These are phyloP conservation scores for Dolichallabes microphthalmus DNA, from an alignment of 2,113 vertebrate species.

Conservation along the genomic window DNA sequence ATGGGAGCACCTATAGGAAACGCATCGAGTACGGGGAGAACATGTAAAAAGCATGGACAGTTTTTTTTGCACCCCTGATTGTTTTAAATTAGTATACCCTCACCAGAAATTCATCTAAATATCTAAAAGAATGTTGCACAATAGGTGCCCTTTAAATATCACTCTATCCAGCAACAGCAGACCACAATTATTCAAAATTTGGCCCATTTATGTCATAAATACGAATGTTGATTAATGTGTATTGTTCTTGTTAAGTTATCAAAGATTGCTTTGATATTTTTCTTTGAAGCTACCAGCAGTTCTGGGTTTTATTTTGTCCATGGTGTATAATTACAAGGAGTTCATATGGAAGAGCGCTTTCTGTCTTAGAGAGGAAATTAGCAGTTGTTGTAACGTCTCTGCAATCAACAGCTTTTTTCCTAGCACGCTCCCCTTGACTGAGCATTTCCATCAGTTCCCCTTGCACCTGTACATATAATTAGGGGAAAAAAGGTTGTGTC, in stretches of 20 bases:
- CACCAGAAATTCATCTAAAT: too few relatives aligned
- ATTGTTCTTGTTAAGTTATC: not conserved
- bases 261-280: not conserved
- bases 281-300: not conserved
- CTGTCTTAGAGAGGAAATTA: not conserved
- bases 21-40: too few relatives aligned
- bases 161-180: not conserved
- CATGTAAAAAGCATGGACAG: too few relatives aligned
- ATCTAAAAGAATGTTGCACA: too few relatives aligned
- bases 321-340: conserved; percentile 12
- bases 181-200: not conserved
- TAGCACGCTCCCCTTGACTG: not conserved
- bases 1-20: too few relatives aligned
- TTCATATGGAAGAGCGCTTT: not conserved
- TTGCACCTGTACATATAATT: not conserved
- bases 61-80: too few relatives aligned
- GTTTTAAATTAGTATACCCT: too few relatives aligned
- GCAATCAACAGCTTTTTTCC: conserved; percentile 9
- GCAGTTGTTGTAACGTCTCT: not conserved
- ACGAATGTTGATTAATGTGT: not conserved
- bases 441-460: not conserved
- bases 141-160: not conserved
- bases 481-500: not conserved
- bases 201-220: not conserved
- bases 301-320: not conserved